Percentiles rank a stretch among this genome's conserved stretches.
phyloP scores from a whole-genome alignment of 1,140 invertebrate species.

The Drosophila tropicalis region DNA sequence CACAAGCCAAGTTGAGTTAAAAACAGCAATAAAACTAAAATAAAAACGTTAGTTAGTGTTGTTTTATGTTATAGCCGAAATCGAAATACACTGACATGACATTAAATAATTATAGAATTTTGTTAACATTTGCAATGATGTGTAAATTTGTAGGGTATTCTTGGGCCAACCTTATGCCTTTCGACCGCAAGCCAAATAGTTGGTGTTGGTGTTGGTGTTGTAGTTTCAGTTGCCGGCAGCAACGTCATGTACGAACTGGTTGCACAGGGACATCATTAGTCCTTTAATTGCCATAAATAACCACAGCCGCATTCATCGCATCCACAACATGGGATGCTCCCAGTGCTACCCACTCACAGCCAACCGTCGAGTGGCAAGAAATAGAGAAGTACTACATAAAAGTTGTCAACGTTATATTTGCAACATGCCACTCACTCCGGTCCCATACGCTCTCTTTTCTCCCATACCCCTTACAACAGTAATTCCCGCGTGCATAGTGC shows the following conservation, averaged over 20 bases:
- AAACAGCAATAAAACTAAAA: constrained; percentile 1
- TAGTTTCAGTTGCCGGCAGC: constrained; percentile 29
- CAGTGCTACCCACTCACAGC: background rate
- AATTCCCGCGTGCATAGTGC: constrained; percentile 73
- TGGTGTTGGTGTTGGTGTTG: constrained; percentile 26
- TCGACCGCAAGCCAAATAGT: constrained; percentile 36
- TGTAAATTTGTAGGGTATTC: constrained; percentile 29
- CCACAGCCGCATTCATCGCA: constrained; percentile 59
- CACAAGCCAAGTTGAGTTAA: background rate
- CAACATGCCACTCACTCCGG: constrained; percentile 33
- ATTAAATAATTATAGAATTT: background rate
- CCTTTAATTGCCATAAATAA: constrained; percentile 82
- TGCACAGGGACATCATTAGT: constrained; percentile 78
- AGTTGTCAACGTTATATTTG: constrained; percentile 79
- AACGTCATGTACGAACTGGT: constrained; percentile 58
- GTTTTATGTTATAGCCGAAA: background rate
- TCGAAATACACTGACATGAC: background rate
- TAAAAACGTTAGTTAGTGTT: background rate
- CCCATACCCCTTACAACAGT: constrained; percentile 22
- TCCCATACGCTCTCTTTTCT: constrained; percentile 9
- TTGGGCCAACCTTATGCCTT: constrained; percentile 10
- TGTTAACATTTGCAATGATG: too few species aligned
- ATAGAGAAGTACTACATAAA: constrained; percentile 46
- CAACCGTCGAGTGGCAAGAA: constrained; percentile 15
- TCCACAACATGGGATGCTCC: constrained; percentile 21